Percentiles rank a stretch among this genome's conserved stretches.
These are phyloP conservation scores for Solenodon paradoxus DNA, from an alignment of 2,113 vertebrate genomes.

Conservation along the genomic window DNA sequence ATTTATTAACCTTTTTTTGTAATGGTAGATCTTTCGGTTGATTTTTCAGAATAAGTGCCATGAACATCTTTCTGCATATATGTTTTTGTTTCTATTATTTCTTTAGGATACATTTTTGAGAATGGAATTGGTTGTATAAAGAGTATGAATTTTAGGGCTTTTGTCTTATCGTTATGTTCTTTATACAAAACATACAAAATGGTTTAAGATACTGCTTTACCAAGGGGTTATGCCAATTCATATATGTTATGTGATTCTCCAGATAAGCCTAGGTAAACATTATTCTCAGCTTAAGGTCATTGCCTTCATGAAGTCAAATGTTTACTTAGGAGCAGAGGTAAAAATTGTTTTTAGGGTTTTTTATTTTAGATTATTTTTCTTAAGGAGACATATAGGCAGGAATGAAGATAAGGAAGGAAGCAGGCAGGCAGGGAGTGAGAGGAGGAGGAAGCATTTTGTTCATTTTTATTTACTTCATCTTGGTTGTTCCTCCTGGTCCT, in stretches of 20 bases:
- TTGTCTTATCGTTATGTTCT: neutral
- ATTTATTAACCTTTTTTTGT: neutral
- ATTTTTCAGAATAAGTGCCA: neutral
- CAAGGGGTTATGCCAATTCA: neutral
- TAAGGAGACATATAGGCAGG: too few relatives aligned
- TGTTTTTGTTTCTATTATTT: neutral
- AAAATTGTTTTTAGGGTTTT: neutral
- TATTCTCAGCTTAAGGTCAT: neutral
- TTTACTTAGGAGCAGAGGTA: neutral
- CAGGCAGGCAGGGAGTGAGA: too few relatives aligned
- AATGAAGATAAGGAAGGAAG: too few relatives aligned
- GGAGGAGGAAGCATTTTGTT: too few relatives aligned
- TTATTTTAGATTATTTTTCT: too few relatives aligned
- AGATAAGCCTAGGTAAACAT: neutral
- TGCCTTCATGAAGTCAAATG: neutral
- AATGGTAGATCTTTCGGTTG: neutral
- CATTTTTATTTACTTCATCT: too few relatives aligned
- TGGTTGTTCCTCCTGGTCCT: too few relatives aligned
- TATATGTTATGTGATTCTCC: neutral
- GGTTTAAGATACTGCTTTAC: neutral
- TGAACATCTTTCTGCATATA: neutral
- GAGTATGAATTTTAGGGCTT: neutral
- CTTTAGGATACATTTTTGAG: conserved; percentile 2
- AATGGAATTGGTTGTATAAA: neutral
- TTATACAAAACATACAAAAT: neutral